Evolutionary conservation across 2,797 vertebrate genomes (phyloP).

Genomic region (Gambusia yucatana): DNA sequence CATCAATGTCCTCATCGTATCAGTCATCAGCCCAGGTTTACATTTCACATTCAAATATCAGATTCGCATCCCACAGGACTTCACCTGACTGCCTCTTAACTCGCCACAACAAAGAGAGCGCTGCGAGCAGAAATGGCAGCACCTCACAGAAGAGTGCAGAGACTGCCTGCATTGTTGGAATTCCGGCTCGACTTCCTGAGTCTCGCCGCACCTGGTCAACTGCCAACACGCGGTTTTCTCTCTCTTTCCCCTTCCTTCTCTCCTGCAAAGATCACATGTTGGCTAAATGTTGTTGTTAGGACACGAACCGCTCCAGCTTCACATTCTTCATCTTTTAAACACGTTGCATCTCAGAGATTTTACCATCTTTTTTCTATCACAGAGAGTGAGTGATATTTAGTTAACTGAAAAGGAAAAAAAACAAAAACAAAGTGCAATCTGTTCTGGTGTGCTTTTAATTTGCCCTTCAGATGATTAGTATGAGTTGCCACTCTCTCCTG

Average conservation of each 20-base stretch:
- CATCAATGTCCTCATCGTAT: constrained; percentile 18
- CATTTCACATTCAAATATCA: constrained; percentile 31
- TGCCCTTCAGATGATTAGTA: neutral
- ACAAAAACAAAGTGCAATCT: neutral
- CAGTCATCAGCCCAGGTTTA: constrained; percentile 29
- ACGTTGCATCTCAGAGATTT: constrained; percentile 6
- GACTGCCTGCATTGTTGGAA: constrained; percentile 83
- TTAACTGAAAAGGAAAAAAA: constrained; percentile 6
- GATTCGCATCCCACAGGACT: constrained; percentile 41
- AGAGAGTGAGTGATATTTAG: neutral
- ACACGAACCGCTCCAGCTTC: constrained; percentile 49
- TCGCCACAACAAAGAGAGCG: constrained; percentile 60
- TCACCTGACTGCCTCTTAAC: constrained; percentile 40
- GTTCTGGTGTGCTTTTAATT: constrained; percentile 1
- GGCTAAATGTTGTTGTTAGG: constrained; percentile 54
- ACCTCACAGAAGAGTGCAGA: constrained; percentile 70
- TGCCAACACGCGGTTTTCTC: constrained; percentile 69
- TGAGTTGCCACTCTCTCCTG: neutral
- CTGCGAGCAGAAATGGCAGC: constrained; percentile 57
- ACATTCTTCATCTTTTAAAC: constrained; percentile 20
- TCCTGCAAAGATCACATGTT: constrained; percentile 72
- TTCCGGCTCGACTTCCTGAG: constrained; percentile 82
- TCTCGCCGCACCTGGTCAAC: constrained; percentile 75
- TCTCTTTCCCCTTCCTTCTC: constrained; percentile 51
- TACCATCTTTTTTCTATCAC: neutral